Percentiles rank a stretch among this genome's conserved stretches.
phyloP scores from a whole-genome alignment of 1,140 invertebrate genomes.

The Drosophila setifemur region DNA sequence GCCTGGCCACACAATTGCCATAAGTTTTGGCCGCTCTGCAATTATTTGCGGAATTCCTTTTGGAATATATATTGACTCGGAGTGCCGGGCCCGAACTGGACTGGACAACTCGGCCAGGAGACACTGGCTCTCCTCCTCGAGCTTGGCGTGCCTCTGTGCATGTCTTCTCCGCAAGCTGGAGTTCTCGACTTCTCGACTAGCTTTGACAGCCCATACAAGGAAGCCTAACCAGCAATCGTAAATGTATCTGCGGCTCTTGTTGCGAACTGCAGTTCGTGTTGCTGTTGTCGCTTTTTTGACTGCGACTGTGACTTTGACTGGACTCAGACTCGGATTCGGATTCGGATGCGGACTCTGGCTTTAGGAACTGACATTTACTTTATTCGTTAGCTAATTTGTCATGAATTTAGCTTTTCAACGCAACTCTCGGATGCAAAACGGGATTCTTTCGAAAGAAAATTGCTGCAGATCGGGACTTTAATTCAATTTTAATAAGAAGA shows the following conservation, averaged over 20 bases:
- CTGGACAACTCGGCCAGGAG: slow-evolving; percentile 12
- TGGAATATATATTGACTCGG: slow-evolving; percentile 80
- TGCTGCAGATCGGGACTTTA: too few relatives aligned
- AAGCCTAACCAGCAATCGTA: slow-evolving; percentile 49
- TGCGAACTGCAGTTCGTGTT: slow-evolving; percentile 24
- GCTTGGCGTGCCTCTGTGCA: slow-evolving; percentile 18
- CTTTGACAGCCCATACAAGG: slow-evolving; percentile 73
- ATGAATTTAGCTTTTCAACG: slow-evolving; percentile 43
- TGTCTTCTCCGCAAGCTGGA: slow-evolving; percentile 25
- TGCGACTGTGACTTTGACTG: slow-evolving; percentile 12
- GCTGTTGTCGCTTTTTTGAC: slow-evolving; percentile 24
- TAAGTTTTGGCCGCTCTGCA: slow-evolving; percentile 71
- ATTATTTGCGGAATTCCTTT: slow-evolving; percentile 82
- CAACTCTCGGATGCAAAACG: too few relatives aligned
- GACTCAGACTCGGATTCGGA: background rate
- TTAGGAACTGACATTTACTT: slow-evolving; percentile 8
- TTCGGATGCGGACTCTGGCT: background rate
- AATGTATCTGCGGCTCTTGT: slow-evolving; percentile 18
- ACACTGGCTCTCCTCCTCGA: slow-evolving; percentile 9
- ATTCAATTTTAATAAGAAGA: too few relatives aligned
- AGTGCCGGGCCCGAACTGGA: slow-evolving; percentile 39
- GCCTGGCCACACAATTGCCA: slow-evolving; percentile 68
- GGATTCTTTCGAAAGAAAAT: too few relatives aligned
- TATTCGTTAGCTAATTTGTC: slow-evolving; percentile 67
- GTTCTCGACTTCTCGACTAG: slow-evolving; percentile 27